Conservation (phyloP, 2,113 vertebrate genomes). For the Crotalus viridis region DNA sequence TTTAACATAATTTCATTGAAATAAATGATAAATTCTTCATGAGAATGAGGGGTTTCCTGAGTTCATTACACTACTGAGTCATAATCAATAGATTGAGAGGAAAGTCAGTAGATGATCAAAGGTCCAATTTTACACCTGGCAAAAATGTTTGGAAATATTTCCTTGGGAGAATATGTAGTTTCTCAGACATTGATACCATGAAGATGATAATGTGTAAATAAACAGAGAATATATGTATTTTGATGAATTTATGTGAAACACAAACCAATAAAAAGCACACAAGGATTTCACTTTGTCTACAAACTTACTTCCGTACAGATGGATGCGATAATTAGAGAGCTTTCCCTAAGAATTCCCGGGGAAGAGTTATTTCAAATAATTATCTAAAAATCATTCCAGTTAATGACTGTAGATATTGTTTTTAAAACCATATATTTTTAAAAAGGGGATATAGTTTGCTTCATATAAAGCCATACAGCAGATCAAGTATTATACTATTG, state of each 20-base stretch:
- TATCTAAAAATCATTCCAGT: not conserved
- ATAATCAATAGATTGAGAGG: not conserved
- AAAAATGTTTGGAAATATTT: conserved; percentile 31
- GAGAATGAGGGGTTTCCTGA: not conserved
- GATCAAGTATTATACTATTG: not conserved
- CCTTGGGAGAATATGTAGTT: conserved; percentile 12
- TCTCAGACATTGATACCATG: conserved; percentile 8
- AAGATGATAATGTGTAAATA: conserved; percentile 35
- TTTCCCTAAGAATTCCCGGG: not conserved
- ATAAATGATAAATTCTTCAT: not conserved
- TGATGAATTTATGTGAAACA: not conserved
- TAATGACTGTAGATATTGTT: not conserved
- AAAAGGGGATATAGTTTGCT: not conserved
- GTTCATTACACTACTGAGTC: not conserved
- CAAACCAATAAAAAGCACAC: not conserved
- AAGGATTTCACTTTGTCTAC: not conserved
- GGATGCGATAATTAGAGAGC: not conserved
- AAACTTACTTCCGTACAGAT: not conserved
- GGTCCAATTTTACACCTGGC: conserved; percentile 26
- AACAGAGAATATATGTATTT: not conserved
- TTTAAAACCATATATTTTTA: not conserved
- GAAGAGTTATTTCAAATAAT: not conserved
- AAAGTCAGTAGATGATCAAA: not conserved
- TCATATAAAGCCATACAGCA: not conserved
- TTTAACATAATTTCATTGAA: not conserved